Base-by-base conservation (phyloP, 2,888 invertebrate species). In the Portevinia maculata region DNA sequence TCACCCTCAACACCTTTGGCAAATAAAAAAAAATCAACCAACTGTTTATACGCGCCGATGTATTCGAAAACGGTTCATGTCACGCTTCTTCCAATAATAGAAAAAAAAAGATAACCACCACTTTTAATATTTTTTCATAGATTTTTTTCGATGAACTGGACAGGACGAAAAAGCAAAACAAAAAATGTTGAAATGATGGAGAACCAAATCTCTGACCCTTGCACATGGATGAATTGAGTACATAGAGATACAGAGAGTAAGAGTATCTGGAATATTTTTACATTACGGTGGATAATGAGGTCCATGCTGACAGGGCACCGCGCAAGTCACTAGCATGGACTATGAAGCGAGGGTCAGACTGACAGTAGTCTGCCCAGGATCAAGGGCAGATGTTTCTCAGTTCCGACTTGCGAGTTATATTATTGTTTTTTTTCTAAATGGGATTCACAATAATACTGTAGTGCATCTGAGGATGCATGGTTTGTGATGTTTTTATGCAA, bases 321-420 rank as follows among this genome's bases (percentile, higher is more conserved):
- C 67, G 67, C 74, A 74, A 52, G 50, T 62, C 44, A 62, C 15
- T 53, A 59, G 19, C 39, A 7, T 48, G 46, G 57, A 69, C 39
- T 32, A 11, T 46, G 62, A 32, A 41, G 79, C 37, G 75, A 79
- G 75, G 74, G 79, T 21, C 57, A 79, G n/a, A 60, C 55, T 44
- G 50, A 62, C 52, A 67, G 55, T 74, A 17, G 53, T 41, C 44
- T 52, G 52, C 8, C 62, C 55, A 57, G 57, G 24, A 69, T 50
- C 57, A 69, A 62, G 62, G 79, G 34, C 79, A 79, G 79, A 79
- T 79, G 75, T 75, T 75, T 75, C 13, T 5, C n/a, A n/a, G n/a
- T n/a, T n/a, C n/a, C n/a, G n/a, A n/a, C n/a, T n/a, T n/a, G n/a
- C n/a, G n/a, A n/a, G n/a, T n/a, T n/a, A n/a, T n/a, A n/a, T n/a